Base-by-base conservation (phyloP, 2,797 vertebrate species). In the Hephaestus fuliginosus region DNA sequence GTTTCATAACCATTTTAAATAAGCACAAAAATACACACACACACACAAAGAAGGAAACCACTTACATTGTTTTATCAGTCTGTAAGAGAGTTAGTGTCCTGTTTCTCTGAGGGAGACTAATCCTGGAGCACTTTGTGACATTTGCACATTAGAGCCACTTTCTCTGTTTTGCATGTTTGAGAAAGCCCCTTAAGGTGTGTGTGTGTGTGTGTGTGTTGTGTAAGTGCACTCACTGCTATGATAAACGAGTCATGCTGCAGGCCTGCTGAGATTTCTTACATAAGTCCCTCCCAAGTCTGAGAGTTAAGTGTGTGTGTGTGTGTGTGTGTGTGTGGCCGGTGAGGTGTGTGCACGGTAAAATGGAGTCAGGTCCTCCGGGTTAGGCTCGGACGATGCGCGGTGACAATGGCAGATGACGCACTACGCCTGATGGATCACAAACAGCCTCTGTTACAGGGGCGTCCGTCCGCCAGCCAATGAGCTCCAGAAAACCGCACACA, bases 361-460 rank as follows among this genome's bases (percentile, higher is more conserved):
- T 90, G 85, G 90, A 90, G 87, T 63, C 88, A 30, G 30, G 74
- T 72, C 43, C 30, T 67, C 52, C 43, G 52, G 25, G 25, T 25
- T 36, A 76, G 68, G 70, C 53, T 53, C 39, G 13, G 55, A 48
- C 66, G 80, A 58, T 85, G 63, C 55, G 88, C 73, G 67, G 83
- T 85, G 85, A 86, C 89, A 80, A 65, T 83, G 73, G 69, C 25
- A 71, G 88, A 93, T 94, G 92, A 95, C 92, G 92, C 94, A 94
- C 82, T 81, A 91, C 80, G 67, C 73, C 55, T 90, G 90, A 90
- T 86, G 89, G 81, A 88, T 91, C 82, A 82, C 63, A 89, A 86
- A 92, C 78, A 86, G 82, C 55, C 56, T 70, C 64, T 67, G 28
- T 70, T 61, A 48, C 33, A 70, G 25, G 68, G 70, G 22, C 43